Conservation (phyloP, 1,140 invertebrate genomes). For the Eriocheir sinensis region DNA sequence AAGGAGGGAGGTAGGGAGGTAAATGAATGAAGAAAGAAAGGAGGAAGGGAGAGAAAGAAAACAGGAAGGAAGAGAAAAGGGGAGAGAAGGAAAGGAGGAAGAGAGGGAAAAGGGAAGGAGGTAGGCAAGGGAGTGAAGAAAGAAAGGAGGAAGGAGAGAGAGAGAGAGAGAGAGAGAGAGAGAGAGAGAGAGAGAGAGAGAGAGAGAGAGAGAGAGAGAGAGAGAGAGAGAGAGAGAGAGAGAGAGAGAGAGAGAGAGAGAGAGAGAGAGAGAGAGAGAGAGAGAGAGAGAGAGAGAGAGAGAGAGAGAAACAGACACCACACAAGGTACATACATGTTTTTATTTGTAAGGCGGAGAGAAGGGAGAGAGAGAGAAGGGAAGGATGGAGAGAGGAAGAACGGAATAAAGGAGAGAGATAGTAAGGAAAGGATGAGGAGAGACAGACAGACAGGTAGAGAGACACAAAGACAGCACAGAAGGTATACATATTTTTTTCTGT, state of each 20-base stretch:
- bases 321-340: too few relatives aligned
- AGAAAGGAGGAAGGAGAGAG: not conserved
- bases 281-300: conserved; percentile 13
- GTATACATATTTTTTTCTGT: too few relatives aligned
- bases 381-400: too few relatives aligned
- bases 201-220: not conserved
- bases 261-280: not conserved
- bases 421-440: too few relatives aligned
- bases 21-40: conserved; percentile 8
- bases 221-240: not conserved
- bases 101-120: not conserved
- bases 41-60: conserved; percentile 23
- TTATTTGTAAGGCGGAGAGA: not conserved
- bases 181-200: conserved; percentile 14
- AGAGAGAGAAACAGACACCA: not conserved
- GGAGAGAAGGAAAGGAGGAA: not conserved
- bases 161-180: not conserved
- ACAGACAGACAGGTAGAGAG: too few relatives aligned
- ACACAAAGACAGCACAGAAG: too few relatives aligned
- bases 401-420: too few relatives aligned
- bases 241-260: not conserved
- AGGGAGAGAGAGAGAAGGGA: too few relatives aligned
- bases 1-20: not conserved
- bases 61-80: not conserved
- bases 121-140: not conserved